Conservation (phyloP, 2,113 vertebrate species). For the Leucoraja erinaceus region DNA sequence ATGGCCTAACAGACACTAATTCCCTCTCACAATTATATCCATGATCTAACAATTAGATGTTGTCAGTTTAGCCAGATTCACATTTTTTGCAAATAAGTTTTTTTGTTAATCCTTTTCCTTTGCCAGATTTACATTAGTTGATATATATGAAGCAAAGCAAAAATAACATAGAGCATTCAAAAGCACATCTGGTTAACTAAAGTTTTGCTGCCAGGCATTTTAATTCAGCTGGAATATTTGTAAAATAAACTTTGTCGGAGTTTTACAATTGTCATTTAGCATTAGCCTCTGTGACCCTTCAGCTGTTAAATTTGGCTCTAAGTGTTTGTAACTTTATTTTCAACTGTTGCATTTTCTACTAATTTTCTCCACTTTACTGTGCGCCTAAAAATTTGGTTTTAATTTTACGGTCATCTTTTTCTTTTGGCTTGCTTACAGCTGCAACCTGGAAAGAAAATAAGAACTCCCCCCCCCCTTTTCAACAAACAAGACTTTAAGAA, state of each 20-base stretch:
- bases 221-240: slow-evolving; percentile 32
- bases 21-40: not conserved
- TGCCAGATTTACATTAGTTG: not conserved
- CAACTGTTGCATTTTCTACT: slow-evolving; percentile 65
- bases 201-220: slow-evolving; percentile 1
- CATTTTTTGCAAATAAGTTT: not conserved
- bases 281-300: slow-evolving; percentile 54
- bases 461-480: not conserved
- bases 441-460: slow-evolving; percentile 50
- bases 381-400: slow-evolving; percentile 67
- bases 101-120: not conserved
- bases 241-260: not conserved
- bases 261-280: slow-evolving; percentile 50
- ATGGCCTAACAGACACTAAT: not conserved
- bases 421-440: slow-evolving; percentile 52
- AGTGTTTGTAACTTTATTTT: slow-evolving; percentile 69
- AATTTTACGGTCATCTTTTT: slow-evolving; percentile 58
- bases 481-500: slow-evolving; percentile 36
- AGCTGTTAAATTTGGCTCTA: slow-evolving; percentile 65
- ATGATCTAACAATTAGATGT: not conserved
- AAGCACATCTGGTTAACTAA: slow-evolving; percentile 25
- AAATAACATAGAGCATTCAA: not conserved
- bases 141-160: not conserved
- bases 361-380: slow-evolving; percentile 57
- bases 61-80: no score